Evolutionary conservation across 1,140 invertebrate genomes (phyloP).

Genomic region (Agrypnia vestita): DNA sequence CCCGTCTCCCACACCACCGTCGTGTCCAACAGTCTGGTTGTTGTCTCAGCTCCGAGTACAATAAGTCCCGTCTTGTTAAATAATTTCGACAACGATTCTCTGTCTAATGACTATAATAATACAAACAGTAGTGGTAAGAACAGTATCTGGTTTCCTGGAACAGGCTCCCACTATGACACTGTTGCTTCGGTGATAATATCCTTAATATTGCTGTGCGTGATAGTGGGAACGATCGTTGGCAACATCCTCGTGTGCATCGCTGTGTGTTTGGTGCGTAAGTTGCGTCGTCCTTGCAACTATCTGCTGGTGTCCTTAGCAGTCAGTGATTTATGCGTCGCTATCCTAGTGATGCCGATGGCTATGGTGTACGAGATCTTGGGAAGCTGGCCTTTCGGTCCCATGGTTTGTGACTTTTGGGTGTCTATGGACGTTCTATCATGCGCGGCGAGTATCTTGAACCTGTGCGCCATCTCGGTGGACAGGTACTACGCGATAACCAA

Average conservation of each 20-base stretch:
- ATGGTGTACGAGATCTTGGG: conserved; percentile 87
- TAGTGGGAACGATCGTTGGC: conserved; percentile 87
- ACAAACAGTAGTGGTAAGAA: conserved; percentile 64
- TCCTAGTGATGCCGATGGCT: conserved; percentile 90
- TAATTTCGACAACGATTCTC: conserved; percentile 60
- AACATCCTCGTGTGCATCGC: conserved; percentile 93
- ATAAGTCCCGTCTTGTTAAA: conserved; percentile 15
- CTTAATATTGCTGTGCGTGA: conserved; percentile 82
- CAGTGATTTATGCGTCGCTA: conserved; percentile 87
- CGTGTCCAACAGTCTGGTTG: conserved; percentile 1
- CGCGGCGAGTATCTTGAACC: conserved; percentile 92
- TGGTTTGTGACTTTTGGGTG: conserved; percentile 90
- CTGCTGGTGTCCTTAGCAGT: conserved; percentile 93
- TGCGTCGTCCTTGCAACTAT: conserved; percentile 89
- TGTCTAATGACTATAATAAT: conserved; percentile 64
- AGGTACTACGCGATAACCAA: conserved; percentile 93
- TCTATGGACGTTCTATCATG: conserved; percentile 87
- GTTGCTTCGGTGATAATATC: conserved; percentile 79
- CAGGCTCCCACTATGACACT: conserved; percentile 68
- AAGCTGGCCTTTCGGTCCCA: conserved; percentile 87
- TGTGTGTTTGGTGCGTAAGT: conserved; percentile 89
- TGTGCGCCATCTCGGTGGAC: conserved; percentile 93
- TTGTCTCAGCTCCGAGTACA: conserved; percentile 28
- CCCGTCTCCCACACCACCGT: conserved; percentile 20
- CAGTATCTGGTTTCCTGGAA: conserved; percentile 65